Conservation (phyloP, 2,888 invertebrate species). For the Tetragnatha montana region DNA sequence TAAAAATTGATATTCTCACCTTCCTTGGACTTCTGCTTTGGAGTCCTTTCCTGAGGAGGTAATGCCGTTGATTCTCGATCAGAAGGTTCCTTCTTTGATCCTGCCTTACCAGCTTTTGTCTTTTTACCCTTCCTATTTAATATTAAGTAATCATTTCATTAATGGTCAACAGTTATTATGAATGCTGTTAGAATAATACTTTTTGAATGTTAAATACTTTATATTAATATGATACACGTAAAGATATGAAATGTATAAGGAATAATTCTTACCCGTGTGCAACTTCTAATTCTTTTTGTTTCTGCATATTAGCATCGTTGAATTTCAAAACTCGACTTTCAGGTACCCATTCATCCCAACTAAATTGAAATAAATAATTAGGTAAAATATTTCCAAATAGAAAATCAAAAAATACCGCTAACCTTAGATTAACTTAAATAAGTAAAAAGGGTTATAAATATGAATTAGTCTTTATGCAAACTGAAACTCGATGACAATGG, state of each 20-base stretch:
- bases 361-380: slow-evolving; percentile 71
- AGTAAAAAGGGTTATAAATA: no score
- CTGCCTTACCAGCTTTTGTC: slow-evolving; percentile 57
- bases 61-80: slow-evolving; percentile 67
- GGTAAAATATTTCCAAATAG: neutral
- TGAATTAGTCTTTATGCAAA: neutral
- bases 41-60: slow-evolving; percentile 72
- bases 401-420: neutral
- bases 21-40: slow-evolving; percentile 67
- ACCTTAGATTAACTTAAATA: no score
- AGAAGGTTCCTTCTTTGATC: slow-evolving; percentile 60
- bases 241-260: neutral
- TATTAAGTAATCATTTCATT: neutral
- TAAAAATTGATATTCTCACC: slow-evolving; percentile 10
- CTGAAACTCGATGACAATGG: no score
- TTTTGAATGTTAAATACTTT: neutral
- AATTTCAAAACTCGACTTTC: slow-evolving; percentile 92
- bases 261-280: slow-evolving; percentile 80
- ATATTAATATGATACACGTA: neutral
- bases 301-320: slow-evolving; percentile 90
- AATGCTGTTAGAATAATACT: no score
- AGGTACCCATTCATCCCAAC: slow-evolving; percentile 85
- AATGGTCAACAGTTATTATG: neutral
- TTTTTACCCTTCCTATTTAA: slow-evolving; percentile 73
- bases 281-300: slow-evolving; percentile 89